Evolutionary conservation across 37 sponge, comb jelly and placozoan species (phyloP).

Genomic region (Crambe crambe): DNA sequence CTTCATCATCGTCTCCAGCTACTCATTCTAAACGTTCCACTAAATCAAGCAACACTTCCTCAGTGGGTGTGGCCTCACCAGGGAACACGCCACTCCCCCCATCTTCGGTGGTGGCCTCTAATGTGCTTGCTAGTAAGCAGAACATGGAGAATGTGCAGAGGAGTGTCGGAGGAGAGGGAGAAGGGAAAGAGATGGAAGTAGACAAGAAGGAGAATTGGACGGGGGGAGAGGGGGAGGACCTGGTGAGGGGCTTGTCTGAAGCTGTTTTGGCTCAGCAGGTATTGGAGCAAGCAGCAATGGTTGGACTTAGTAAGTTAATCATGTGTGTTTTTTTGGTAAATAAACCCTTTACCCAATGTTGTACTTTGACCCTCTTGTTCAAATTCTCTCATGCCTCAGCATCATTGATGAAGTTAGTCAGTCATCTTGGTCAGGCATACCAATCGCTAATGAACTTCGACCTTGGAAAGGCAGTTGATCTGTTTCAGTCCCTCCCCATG

Average conservation of each 20-base stretch:
- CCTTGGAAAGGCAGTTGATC: constrained; percentile 46
- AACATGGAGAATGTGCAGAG: constrained; percentile 2
- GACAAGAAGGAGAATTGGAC: constrained; percentile 15
- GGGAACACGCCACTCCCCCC: background rate
- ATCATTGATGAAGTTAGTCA: constrained; percentile 68
- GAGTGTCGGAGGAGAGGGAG: background rate
- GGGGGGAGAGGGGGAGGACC: background rate
- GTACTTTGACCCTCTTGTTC: background rate
- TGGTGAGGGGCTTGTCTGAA: background rate
- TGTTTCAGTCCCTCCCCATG: constrained; percentile 71
- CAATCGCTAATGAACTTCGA: constrained; percentile 62
- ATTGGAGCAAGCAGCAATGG: constrained; percentile 24
- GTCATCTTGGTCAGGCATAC: constrained; percentile 71
- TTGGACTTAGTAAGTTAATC: constrained; percentile 11
- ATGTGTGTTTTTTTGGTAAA: background rate
- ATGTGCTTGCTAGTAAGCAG: background rate
- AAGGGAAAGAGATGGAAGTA: background rate
- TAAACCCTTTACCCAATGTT: background rate
- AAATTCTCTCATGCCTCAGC: background rate
- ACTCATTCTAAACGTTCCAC: background rate
- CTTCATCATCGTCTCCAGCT: background rate
- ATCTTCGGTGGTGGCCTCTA: background rate
- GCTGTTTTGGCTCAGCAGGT: background rate
- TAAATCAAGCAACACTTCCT: background rate
- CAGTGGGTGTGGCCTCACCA: background rate